Evolutionary conservation across 2,888 invertebrate genomes (phyloP).

Genomic region (Hypercompe scribonia): DNA sequence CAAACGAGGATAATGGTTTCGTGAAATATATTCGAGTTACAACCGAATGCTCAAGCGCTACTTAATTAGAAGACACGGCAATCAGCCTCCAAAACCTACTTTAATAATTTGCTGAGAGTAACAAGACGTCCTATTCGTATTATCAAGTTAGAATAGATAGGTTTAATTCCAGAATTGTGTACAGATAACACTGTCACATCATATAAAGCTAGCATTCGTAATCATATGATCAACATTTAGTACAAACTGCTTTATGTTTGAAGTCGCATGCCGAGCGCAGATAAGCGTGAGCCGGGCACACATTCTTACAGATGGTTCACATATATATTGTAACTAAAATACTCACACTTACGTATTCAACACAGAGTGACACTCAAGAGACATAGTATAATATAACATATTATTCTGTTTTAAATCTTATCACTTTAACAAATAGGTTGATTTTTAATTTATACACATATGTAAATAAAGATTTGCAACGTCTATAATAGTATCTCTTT

Average conservation of each 20-base stretch:
- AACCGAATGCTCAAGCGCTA: not conserved
- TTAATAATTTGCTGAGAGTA: not conserved
- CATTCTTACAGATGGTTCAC: constrained; percentile 31
- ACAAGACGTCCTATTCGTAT: not conserved
- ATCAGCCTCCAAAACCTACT: not conserved
- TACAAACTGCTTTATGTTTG: constrained; percentile 45
- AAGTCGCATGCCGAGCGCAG: constrained; percentile 30
- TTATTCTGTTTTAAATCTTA: constrained; percentile 1
- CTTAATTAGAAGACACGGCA: not conserved
- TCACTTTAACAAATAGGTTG: not conserved
- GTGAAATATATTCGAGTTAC: not conserved
- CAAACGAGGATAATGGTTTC: not conserved
- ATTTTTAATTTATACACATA: not conserved
- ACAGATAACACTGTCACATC: constrained; percentile 9
- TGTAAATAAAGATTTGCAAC: not conserved
- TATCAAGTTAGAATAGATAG: not conserved
- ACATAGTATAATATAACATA: not conserved
- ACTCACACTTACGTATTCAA: constrained; percentile 32
- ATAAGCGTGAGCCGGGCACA: constrained; percentile 47
- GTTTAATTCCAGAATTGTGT: not conserved
- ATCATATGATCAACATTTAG: constrained; percentile 19
- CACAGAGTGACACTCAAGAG: not conserved
- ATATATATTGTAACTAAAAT: constrained; percentile 21
- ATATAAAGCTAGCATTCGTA: constrained; percentile 19
- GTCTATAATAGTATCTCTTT: not conserved